phyloP scores from a whole-genome alignment of 2,113 vertebrate genomes.

The Corythornis cristatus region DNA sequence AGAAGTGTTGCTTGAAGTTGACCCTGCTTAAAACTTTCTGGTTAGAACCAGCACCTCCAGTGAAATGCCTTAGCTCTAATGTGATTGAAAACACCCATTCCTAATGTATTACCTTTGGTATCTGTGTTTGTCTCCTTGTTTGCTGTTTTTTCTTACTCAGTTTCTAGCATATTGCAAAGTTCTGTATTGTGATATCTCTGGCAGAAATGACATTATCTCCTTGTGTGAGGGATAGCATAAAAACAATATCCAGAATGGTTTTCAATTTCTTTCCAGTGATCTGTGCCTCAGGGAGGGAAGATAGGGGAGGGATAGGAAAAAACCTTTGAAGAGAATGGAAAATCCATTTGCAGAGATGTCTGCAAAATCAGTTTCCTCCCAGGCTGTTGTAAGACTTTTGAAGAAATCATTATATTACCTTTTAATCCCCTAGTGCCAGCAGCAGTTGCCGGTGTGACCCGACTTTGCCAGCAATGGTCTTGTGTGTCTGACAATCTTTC shows the following conservation, averaged over 20 bases:
- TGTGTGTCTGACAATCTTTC: not conserved
- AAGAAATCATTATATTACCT: conserved; percentile 41
- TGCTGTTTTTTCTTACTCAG: not conserved
- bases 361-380: conserved; percentile 53
- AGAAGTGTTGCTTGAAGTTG: not conserved
- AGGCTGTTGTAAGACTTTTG: conserved; percentile 3
- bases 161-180: not conserved
- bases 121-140: not conserved
- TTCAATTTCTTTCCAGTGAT: not conserved
- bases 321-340: conserved; percentile 48
- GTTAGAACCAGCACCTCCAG: not conserved
- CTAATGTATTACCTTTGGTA: not conserved
- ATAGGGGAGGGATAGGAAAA: not conserved
- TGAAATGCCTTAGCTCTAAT: not conserved
- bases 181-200: not conserved
- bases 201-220: not conserved
- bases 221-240: not conserved
- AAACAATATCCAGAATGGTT: not conserved
- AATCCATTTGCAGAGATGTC: conserved; percentile 38
- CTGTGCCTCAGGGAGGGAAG: not conserved
- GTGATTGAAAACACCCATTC: not conserved
- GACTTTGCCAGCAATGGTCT: not conserved
- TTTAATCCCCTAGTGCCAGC: conserved; percentile 11
- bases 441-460: conserved; percentile 1
- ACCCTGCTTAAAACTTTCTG: not conserved